These are phyloP conservation scores for Uloborus plumipes DNA, from an alignment of 2,888 invertebrate species.

Conservation along the genomic window DNA sequence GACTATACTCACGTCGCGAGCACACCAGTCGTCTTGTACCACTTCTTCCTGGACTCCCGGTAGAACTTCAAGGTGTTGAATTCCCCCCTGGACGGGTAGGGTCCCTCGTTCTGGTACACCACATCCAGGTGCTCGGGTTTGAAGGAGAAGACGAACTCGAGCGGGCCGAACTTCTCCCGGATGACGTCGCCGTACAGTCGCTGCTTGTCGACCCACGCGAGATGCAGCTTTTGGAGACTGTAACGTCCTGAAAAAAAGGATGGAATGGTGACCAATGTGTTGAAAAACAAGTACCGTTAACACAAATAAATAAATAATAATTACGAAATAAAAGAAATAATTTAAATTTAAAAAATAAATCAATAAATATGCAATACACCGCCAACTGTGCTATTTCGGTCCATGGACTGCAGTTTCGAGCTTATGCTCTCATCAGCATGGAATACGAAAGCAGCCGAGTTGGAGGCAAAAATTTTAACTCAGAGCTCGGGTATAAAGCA, in stretches of 20 bases:
- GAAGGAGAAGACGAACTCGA: constrained; percentile 72
- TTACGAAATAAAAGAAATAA: no score
- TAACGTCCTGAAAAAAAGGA: constrained; percentile 69
- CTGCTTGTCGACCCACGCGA: constrained; percentile 73
- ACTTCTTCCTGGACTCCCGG: constrained; percentile 13
- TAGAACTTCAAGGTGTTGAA: constrained; percentile 3
- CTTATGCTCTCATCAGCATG: no score
- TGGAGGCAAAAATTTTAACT: no score
- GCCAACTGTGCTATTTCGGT: no score
- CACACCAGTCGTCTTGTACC: constrained; percentile 21
- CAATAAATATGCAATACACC: no score
- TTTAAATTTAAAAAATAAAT: no score
- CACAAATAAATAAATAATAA: no score
- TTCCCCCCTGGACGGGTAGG: constrained; percentile 74
- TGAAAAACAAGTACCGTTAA: no score
- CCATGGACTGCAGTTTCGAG: no score
- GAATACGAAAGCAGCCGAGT: no score
- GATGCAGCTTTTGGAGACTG: constrained; percentile 71
- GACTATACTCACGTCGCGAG: constrained; percentile 3
- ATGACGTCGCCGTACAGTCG: constrained; percentile 74
- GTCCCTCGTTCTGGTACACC: constrained; percentile 74
- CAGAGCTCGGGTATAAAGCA: no score
- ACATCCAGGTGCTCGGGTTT: constrained; percentile 74
- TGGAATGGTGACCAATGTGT: neutral
- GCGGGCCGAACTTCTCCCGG: constrained; percentile 13